Evolutionary conservation across 2,888 invertebrate genomes (phyloP), one percentile per base, ranked within the genome.

Genomic region (Drosophila kokeensis): DNA sequence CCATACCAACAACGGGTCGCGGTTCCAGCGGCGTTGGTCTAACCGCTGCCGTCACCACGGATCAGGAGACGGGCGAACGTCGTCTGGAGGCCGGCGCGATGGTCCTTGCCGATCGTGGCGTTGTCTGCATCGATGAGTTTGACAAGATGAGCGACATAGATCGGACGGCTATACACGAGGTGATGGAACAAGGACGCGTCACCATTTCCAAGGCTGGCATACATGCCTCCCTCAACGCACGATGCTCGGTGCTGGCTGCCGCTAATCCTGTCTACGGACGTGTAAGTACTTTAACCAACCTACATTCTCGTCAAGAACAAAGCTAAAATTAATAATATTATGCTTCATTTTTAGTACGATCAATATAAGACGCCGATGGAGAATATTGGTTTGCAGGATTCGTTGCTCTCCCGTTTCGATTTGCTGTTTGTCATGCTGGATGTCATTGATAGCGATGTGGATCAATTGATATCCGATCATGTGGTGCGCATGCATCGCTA

Each of bases 141-240:
- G 99, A 99, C 94, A 98, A 99, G 94, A 99, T 99, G 99, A 98
- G 98, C 0, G 99, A 99, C 93, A 97, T 99, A 74, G 99, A 99
- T 94, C 95, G 99, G 89, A 99, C 99, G 0, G 99, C 99, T 45
- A 99, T 99, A 81, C 99, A 99, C 93, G 99, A 99, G 94, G 99
- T 99, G 7, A 98, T 99, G 99, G 99, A 99, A 94, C 99, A 99
- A 93, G 99, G 99, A 7, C 94, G 96, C 81, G 97, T 99, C 5
- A 99, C 99, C 11, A 99, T 99, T 89, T 97, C 99, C 24, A 99
- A 99, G 94, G 99, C 99, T 29, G 99, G 99, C 10, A 99, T 99
- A 75, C 99, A 99, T 93, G 99, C 99, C 5, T 96, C 98, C 62
- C 95, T 99, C 73, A 99, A 99, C 94, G 99, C 99, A 1, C 95